These are phyloP conservation scores for Oopsacas minuta DNA, from an alignment of 37 sponge, comb jelly and placozoan genomes.

Conservation along the genomic window DNA sequence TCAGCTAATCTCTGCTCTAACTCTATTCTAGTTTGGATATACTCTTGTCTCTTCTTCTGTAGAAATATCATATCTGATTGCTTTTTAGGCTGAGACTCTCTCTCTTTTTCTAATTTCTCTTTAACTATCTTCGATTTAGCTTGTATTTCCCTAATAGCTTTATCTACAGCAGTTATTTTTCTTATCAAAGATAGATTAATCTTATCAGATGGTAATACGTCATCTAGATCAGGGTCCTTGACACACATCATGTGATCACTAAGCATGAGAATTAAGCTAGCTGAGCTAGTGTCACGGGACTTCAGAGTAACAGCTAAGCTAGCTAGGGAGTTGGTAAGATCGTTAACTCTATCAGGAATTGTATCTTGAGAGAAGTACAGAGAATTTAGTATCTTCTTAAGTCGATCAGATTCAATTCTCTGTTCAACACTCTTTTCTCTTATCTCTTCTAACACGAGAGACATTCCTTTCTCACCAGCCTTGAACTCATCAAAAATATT, in stretches of 20 bases:
- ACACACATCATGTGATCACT: background rate
- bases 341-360: background rate
- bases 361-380: background rate
- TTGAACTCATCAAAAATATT: background rate
- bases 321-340: background rate
- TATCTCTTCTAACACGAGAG: background rate
- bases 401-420: background rate
- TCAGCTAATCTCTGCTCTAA: constrained; percentile 23
- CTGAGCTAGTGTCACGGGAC: background rate
- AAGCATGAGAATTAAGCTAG: background rate
- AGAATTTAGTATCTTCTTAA: background rate
- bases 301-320: background rate
- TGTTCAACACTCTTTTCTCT: background rate
- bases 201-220: background rate
- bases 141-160: background rate
- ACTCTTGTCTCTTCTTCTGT: constrained; percentile 35
- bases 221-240: background rate
- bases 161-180: background rate
- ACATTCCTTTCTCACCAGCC: background rate
- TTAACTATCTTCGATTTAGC: background rate
- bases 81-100: background rate
- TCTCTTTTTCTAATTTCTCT: background rate
- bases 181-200: background rate
- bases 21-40: constrained; percentile 27
- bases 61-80: background rate